Base-by-base conservation (phyloP, 2,888 invertebrate species). In the Choreutis nemorana region DNA sequence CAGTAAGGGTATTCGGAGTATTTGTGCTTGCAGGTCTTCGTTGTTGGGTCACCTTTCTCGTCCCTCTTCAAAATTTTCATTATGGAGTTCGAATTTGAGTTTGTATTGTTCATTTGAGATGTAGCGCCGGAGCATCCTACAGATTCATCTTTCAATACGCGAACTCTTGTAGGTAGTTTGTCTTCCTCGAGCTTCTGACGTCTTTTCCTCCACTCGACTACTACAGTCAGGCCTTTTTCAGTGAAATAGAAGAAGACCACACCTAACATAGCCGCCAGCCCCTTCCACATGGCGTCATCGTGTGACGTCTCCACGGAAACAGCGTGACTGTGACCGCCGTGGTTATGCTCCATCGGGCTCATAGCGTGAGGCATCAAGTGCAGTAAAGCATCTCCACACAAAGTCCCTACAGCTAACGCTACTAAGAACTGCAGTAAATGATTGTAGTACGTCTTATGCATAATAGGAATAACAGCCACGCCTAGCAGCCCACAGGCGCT, bases 321-420 rank as follows among this genome's bases (percentile, higher is more conserved):
- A 0, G 39, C 57, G 1, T 41, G 49, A 0, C 37, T 41, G 2
- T 47, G 34, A 2, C 33, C 46, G 7, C 64, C 57, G 0, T 41
- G 39, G 10, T 47, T 49, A 1, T 48, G 47, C 4, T 51, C 52
- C 2, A 48, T 36, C 0, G 81, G 68, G 22, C 64, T 62, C 77
- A 81, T 86, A 33, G 92, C 93, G 56, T 94, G 94, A 11, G 97
- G 97, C 60, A 97, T 79, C 14, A 97, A 82, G 81, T 97, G 97
- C 34, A 97, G 72, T 24, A 97, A 71, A 0, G 96, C 96, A 70
- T 97, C 97, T 0, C 96, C 96, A 25, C 91, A 88, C 33, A 95
- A 73, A 0, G 94, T 93, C 0, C 95, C 97, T 16, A 97, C 91
- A 9, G 97, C 97, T 41, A 97, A 75, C 1, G 96, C 94, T 2